Evolutionary conservation across 2,888 invertebrate species (phyloP).

Genomic region (Caenorhabditis sulstoni): DNA sequence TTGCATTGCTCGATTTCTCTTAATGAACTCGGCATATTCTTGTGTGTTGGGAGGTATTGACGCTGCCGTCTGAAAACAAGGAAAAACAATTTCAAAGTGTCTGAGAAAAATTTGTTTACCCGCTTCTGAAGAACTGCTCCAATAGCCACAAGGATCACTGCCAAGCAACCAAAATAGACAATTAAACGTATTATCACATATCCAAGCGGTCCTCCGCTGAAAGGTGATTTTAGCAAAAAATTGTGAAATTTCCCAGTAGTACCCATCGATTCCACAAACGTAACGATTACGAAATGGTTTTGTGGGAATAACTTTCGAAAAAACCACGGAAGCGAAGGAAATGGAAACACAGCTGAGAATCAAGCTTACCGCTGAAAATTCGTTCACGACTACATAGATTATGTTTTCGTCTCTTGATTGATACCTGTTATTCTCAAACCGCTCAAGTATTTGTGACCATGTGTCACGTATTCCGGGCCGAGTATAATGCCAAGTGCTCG

Average conservation of each 20-base stretch:
- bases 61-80: slow-evolving; percentile 59
- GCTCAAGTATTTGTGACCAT: slow-evolving; percentile 39
- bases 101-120: slow-evolving; percentile 25
- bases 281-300: slow-evolving; percentile 75
- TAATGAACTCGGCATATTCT: slow-evolving; percentile 70
- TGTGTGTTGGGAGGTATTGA: slow-evolving; percentile 63
- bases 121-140: slow-evolving; percentile 69
- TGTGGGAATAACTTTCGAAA: slow-evolving; percentile 68
- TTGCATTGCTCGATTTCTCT: slow-evolving; percentile 61
- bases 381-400: too few species aligned
- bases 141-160: slow-evolving; percentile 71
- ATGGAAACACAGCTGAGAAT: slow-evolving; percentile 43
- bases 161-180: slow-evolving; percentile 73
- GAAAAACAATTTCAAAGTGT: not conserved
- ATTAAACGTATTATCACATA: slow-evolving; percentile 73
- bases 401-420: not conserved
- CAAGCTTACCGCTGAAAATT: slow-evolving; percentile 42
- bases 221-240: too few species aligned
- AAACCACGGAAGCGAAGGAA: slow-evolving; percentile 48
- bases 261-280: slow-evolving; percentile 77
- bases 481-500: slow-evolving; percentile 69
- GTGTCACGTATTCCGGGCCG: slow-evolving; percentile 42
- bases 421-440: slow-evolving; percentile 42
- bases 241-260: not conserved
- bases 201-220: slow-evolving; percentile 73